Evolutionary conservation across 2,888 invertebrate genomes (phyloP).

Genomic region (Nineta flava): DNA sequence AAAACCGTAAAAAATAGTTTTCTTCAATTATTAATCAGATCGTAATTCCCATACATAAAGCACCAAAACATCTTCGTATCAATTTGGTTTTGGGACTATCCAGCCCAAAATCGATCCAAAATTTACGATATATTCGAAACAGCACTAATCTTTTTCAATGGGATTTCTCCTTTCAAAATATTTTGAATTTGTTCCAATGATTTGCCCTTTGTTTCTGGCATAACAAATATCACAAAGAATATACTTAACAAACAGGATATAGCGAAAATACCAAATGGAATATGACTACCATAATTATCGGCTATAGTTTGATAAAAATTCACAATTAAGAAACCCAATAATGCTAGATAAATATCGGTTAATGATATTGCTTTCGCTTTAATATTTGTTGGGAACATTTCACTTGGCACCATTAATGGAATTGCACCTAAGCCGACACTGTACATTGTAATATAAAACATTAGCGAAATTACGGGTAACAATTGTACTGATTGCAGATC

Average conservation of each 20-base stretch:
- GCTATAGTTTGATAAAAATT: conserved; percentile 26
- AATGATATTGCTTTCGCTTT: conserved; percentile 31
- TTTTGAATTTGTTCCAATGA: conserved; percentile 42
- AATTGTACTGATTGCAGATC: conserved; percentile 20
- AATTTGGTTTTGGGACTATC: no score
- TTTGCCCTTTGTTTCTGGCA: conserved; percentile 48
- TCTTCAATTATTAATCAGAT: no score
- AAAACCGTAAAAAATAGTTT: no score
- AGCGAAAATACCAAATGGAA: conserved; percentile 41
- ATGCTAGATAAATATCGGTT: conserved; percentile 27
- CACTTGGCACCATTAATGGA: conserved; percentile 27
- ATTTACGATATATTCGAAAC: no score
- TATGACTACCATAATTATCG: conserved; percentile 35
- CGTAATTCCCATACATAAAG: no score
- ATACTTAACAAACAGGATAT: conserved; percentile 34
- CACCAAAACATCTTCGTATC: no score
- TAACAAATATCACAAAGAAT: conserved; percentile 27
- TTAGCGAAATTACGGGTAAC: conserved; percentile 25
- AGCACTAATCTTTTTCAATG: no score
- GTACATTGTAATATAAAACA: conserved; percentile 25
- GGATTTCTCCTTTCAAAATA: background rate
- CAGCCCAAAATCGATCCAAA: no score
- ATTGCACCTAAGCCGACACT: conserved; percentile 28
- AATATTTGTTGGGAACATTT: conserved; percentile 30
- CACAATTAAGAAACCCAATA: conserved; percentile 24